phyloP scores from a whole-genome alignment of 2,888 invertebrate genomes.

The Apocheima hispidaria region DNA sequence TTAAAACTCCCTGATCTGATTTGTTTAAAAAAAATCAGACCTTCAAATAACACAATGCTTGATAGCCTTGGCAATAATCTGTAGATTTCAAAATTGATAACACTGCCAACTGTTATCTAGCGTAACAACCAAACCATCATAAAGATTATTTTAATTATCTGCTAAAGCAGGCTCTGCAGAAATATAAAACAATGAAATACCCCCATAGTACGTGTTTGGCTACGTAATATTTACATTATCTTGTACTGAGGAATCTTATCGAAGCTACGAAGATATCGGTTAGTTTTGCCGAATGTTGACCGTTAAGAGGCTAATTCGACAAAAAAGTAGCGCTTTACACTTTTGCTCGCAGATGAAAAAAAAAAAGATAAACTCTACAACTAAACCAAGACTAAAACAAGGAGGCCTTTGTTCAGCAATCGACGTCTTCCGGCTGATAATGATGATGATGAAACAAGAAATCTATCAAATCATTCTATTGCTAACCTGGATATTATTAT shows the following conservation, averaged over 20 bases:
- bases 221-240: conserved; percentile 6
- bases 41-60: neutral
- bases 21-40: too few relatives aligned
- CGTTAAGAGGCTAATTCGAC: too few relatives aligned
- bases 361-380: too few relatives aligned
- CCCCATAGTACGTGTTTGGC: neutral
- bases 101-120: neutral
- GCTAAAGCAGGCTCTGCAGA: neutral
- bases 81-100: neutral
- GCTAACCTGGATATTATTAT: too few relatives aligned
- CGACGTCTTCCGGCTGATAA: too few relatives aligned
- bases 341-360: too few relatives aligned
- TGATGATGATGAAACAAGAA: too few relatives aligned
- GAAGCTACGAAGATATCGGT: neutral
- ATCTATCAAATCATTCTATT: too few relatives aligned
- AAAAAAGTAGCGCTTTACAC: too few relatives aligned
- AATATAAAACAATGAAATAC: neutral
- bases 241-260: conserved; percentile 7
- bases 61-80: neutral
- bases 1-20: too few relatives aligned
- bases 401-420: too few relatives aligned
- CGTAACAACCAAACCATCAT: neutral
- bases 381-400: too few relatives aligned
- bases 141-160: neutral
- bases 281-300: conserved; percentile 7